phyloP scores from a whole-genome alignment of 2,888 invertebrate species.

The Chelonus formosanus region DNA sequence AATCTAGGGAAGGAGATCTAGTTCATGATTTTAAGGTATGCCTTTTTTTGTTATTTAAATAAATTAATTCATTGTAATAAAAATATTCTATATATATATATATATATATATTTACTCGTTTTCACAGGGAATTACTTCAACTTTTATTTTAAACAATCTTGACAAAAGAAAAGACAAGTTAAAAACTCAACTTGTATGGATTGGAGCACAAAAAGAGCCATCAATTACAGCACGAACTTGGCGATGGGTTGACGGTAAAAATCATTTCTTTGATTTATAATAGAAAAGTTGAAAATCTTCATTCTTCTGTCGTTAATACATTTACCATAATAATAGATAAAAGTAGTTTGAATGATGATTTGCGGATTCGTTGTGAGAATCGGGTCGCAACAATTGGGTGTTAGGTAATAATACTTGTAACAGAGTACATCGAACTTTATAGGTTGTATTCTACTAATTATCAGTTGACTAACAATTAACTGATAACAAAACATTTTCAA shows the following conservation, averaged over 20 bases:
- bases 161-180: slow-evolving; percentile 81
- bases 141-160: slow-evolving; percentile 79
- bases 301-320: slow-evolving; percentile 29
- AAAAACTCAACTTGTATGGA: slow-evolving; percentile 90
- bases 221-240: slow-evolving; percentile 83
- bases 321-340: slow-evolving; percentile 26
- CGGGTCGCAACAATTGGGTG: slow-evolving; percentile 44
- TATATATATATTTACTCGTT: no score
- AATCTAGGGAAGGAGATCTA: slow-evolving; percentile 76
- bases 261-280: background rate
- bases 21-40: slow-evolving; percentile 74
- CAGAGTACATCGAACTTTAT: slow-evolving; percentile 35
- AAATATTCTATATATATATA: background rate
- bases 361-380: slow-evolving; percentile 51
- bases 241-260: slow-evolving; percentile 88
- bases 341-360: slow-evolving; percentile 33
- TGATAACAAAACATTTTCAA: slow-evolving; percentile 23
- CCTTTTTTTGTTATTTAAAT: slow-evolving; percentile 2
- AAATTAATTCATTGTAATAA: slow-evolving; percentile 9
- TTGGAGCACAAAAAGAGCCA: slow-evolving; percentile 89
- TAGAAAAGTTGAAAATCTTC: slow-evolving; percentile 1
- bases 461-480: slow-evolving; percentile 24
- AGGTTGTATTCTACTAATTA: background rate
- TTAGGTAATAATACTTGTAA: slow-evolving; percentile 36
- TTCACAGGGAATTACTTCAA: slow-evolving; percentile 70